Evolutionary conservation across 1,140 invertebrate species (phyloP).

Genomic region (Drosophila rufa): DNA sequence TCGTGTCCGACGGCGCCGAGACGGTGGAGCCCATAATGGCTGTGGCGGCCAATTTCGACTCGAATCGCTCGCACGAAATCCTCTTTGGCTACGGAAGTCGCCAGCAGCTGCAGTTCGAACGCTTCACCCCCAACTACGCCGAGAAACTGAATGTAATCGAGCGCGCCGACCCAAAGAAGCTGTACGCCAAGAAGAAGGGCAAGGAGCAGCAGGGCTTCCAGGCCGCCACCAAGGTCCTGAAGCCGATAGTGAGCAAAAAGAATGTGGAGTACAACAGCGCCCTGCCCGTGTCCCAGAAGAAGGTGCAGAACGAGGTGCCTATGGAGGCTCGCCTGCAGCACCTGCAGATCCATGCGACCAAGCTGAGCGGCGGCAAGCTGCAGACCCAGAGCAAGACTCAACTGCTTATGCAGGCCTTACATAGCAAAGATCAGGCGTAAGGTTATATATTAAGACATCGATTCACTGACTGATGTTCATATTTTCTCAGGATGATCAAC

Average conservation of each 20-base stretch:
- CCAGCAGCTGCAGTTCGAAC: constrained; percentile 88
- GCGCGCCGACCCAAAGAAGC: constrained; percentile 85
- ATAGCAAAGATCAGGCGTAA: constrained; percentile 90
- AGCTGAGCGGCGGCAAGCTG: constrained; percentile 82
- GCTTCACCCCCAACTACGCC: constrained; percentile 87
- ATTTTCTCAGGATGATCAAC: constrained; percentile 85
- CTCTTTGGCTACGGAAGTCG: constrained; percentile 87
- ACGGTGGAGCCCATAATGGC: constrained; percentile 87
- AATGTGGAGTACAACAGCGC: constrained; percentile 77
- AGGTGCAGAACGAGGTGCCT: constrained; percentile 88
- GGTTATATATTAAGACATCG: constrained; percentile 7
- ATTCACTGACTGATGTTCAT: not conserved
- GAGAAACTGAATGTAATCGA: constrained; percentile 87
- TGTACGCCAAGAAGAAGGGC: constrained; percentile 82
- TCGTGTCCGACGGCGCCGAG: constrained; percentile 87
- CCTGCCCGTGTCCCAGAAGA: constrained; percentile 85
- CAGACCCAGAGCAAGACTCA: constrained; percentile 90
- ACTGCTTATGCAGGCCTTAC: constrained; percentile 91
- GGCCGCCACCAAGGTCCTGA: constrained; percentile 85
- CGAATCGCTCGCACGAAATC: constrained; percentile 84
- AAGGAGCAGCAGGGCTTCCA: constrained; percentile 66
- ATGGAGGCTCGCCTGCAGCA: constrained; percentile 91
- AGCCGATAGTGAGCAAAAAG: constrained; percentile 84
- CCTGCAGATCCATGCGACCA: constrained; percentile 86
- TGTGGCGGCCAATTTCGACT: constrained; percentile 85